A percentile compares a stretch with the other conserved stretches of the same genome.
phyloP scores from a whole-genome alignment of 2,113 vertebrate species.

The Pluvialis apricaria region DNA sequence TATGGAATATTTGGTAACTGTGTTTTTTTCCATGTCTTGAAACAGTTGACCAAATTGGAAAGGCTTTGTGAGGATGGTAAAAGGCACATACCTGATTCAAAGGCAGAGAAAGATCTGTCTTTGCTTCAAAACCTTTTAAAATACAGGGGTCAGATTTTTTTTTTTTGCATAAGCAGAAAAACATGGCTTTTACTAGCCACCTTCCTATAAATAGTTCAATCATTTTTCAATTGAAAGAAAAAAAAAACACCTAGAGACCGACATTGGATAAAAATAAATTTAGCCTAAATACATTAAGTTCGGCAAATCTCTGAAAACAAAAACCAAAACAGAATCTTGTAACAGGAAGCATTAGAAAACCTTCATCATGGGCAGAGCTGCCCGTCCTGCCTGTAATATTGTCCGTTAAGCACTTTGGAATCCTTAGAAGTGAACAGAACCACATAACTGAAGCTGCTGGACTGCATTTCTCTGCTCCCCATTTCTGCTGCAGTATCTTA shows the following conservation, averaged over 20 bases:
- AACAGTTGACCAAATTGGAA: neutral
- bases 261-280: neutral
- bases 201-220: neutral
- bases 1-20: conserved; percentile 34
- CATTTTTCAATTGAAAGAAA: neutral
- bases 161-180: neutral
- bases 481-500: neutral
- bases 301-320: neutral
- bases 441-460: neutral
- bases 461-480: neutral
- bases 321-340: neutral
- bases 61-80: neutral
- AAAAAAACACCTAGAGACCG: neutral
- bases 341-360: neutral
- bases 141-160: neutral
- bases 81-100: conserved; percentile 5
- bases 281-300: neutral
- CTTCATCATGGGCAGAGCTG: neutral
- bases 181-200: neutral
- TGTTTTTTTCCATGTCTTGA: conserved; percentile 9
- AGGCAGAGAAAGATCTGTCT: neutral
- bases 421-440: neutral
- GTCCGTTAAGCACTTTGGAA: conserved; percentile 3
- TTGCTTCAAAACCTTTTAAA: neutral
- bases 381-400: neutral